A percentile compares a stretch with the other conserved stretches of the same genome.
Evolutionary conservation across 2,888 invertebrate species (phyloP).

Genomic region (Prosapia bicincta): DNA sequence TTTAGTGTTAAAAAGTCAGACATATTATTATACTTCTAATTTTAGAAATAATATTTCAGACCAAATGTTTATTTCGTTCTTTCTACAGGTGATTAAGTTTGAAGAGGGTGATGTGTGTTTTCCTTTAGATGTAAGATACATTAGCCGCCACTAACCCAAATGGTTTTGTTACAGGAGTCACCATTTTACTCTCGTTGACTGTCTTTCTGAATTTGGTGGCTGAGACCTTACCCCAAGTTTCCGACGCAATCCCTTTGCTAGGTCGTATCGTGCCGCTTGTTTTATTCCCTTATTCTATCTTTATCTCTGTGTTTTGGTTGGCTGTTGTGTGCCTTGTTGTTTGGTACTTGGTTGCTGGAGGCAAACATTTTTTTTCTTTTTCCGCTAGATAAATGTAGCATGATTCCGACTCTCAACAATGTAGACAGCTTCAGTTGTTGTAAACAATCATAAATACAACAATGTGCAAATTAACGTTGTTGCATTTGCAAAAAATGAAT

Average conservation of each 20-base stretch:
- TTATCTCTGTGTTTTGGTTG: constrained; percentile 35
- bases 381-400: neutral
- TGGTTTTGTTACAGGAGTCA: constrained; percentile 73
- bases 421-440: too few species aligned
- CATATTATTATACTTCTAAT: too few species aligned
- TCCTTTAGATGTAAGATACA: neutral
- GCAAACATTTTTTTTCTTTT: constrained; percentile 4
- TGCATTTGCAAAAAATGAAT: too few species aligned
- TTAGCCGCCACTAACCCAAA: neutral
- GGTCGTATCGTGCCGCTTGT: constrained; percentile 45
- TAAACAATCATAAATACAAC: too few species aligned
- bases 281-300: constrained; percentile 31
- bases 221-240: constrained; percentile 84
- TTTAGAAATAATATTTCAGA: too few species aligned
- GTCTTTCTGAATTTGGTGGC: constrained; percentile 97
- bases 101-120: neutral
- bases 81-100: neutral
- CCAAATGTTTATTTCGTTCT: neutral
- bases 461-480: too few species aligned
- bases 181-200: constrained; percentile 94
- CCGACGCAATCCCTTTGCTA: constrained; percentile 61
- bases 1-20: too few species aligned
- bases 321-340: constrained; percentile 29
- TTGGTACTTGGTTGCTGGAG: constrained; percentile 37
- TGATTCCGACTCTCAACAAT: neutral